These are phyloP conservation scores for Drosophila villosipedis DNA, from an alignment of 2,888 invertebrate species.

Conservation along the genomic window DNA sequence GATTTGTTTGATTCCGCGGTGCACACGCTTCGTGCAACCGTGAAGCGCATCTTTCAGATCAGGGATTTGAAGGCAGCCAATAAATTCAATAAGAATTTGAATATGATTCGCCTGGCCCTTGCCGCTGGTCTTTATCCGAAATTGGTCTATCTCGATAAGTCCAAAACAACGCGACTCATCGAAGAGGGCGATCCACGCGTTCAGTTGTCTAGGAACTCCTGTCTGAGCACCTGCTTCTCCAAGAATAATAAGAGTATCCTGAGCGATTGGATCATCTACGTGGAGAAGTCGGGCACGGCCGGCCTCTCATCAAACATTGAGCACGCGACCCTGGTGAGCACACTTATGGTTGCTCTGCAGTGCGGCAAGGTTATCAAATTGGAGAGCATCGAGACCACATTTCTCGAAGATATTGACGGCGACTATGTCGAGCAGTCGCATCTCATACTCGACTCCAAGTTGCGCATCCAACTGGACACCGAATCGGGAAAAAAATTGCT, in stretches of 20 bases:
- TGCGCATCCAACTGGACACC: constrained; percentile 24
- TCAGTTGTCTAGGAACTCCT: constrained; percentile 88
- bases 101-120: constrained; percentile 95
- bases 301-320: constrained; percentile 89
- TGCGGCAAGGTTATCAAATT: constrained; percentile 69
- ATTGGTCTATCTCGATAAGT: constrained; percentile 90
- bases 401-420: constrained; percentile 22
- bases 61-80: constrained; percentile 83
- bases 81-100: constrained; percentile 87
- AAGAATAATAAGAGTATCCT: constrained; percentile 84
- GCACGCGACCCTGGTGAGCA: constrained; percentile 92
- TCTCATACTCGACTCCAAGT: constrained; percentile 36
- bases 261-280: constrained; percentile 94
- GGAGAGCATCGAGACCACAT: constrained; percentile 45
- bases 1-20: constrained; percentile 95
- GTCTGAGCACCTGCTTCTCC: constrained; percentile 67
- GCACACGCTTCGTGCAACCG: constrained; percentile 92
- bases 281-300: constrained; percentile 92
- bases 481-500: constrained; percentile 24
- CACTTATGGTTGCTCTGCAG: constrained; percentile 92
- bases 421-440: constrained; percentile 14
- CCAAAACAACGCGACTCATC: constrained; percentile 86
- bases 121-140: constrained; percentile 96
- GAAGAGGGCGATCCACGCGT: constrained; percentile 88
- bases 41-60: constrained; percentile 87